Percentiles rank a stretch among this genome's conserved stretches.
phyloP scores from a whole-genome alignment of 2,888 invertebrate species.

The Phyllotreta striolata region DNA sequence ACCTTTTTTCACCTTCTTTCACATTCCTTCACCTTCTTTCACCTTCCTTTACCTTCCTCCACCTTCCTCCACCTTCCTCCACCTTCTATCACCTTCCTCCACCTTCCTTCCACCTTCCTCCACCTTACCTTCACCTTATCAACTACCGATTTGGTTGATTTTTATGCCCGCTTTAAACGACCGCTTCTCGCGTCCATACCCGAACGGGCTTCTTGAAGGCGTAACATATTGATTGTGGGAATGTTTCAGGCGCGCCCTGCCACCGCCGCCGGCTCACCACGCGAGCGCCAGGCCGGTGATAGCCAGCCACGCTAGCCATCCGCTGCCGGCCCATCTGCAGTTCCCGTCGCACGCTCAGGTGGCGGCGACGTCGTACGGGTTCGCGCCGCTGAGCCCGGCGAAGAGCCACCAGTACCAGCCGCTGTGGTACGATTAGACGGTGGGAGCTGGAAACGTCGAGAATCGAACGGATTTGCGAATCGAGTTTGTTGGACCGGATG shows the following conservation, averaged over 20 bases:
- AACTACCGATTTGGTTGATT: background rate
- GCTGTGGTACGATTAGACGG: slow-evolving; percentile 76
- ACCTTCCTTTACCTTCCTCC: too few species aligned
- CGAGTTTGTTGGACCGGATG: slow-evolving; percentile 18
- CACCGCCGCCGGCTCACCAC: slow-evolving; percentile 85
- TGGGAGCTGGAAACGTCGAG: background rate
- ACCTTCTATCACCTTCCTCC: too few species aligned
- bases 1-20: too few species aligned
- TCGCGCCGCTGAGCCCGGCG: slow-evolving; percentile 75
- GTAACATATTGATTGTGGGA: too few species aligned
- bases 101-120: too few species aligned
- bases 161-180: background rate
- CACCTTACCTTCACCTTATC: too few species aligned
- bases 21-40: too few species aligned
- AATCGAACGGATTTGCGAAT: slow-evolving; percentile 1
- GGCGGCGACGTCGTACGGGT: slow-evolving; percentile 67
- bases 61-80: too few species aligned
- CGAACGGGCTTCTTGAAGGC: too few species aligned
- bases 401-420: slow-evolving; percentile 72
- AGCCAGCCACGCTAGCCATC: slow-evolving; percentile 75
- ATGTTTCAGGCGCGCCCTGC: slow-evolving; percentile 65
- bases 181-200: background rate
- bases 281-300: slow-evolving; percentile 74
- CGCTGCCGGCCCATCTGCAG: slow-evolving; percentile 83
- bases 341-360: slow-evolving; percentile 73